These are phyloP conservation scores for Eristalis pertinax DNA, from an alignment of 2,888 invertebrate species.

Conservation along the genomic window DNA sequence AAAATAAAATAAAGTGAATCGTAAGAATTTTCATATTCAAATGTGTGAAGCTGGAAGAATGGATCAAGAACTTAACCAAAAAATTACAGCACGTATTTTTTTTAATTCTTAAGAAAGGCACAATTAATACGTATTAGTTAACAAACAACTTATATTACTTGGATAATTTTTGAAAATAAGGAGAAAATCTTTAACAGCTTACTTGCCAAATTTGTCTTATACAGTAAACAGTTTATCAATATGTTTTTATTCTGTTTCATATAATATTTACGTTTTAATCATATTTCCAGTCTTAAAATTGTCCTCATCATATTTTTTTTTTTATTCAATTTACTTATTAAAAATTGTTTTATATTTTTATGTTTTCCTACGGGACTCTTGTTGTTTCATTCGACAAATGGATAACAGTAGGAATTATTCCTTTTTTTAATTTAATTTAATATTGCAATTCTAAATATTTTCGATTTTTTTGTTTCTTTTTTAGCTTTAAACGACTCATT, in stretches of 20 bases:
- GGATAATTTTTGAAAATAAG: neutral
- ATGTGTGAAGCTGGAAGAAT: neutral
- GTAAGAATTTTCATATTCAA: neutral
- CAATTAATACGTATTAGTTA: conserved; percentile 60
- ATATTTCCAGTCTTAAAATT: conserved; percentile 71
- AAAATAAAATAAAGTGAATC: neutral
- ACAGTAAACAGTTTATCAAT: conserved; percentile 51
- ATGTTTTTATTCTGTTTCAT: conserved; percentile 32
- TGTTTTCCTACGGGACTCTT: conserved; percentile 20
- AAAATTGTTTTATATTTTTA: conserved; percentile 22
- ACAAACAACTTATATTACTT: neutral
- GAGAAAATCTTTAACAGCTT: neutral
- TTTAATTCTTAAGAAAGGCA: conserved; percentile 70
- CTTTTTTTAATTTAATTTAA: conserved; percentile 51
- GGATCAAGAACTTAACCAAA: neutral
- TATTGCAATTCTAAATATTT: conserved; percentile 45
- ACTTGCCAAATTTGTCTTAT: conserved; percentile 29
- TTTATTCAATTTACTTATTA: conserved; percentile 25
- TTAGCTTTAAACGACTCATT: conserved; percentile 35
- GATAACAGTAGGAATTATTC: conserved; percentile 33
- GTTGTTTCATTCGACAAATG: neutral
- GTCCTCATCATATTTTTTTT: conserved; percentile 59
- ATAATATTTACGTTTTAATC: conserved; percentile 47
- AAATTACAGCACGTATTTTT: conserved; percentile 51
- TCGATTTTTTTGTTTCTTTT: neutral